Evolutionary conservation across 2,888 invertebrate species (phyloP), one percentile per base, ranked within the genome.

Genomic region (Pterobdella sp.): DNA sequence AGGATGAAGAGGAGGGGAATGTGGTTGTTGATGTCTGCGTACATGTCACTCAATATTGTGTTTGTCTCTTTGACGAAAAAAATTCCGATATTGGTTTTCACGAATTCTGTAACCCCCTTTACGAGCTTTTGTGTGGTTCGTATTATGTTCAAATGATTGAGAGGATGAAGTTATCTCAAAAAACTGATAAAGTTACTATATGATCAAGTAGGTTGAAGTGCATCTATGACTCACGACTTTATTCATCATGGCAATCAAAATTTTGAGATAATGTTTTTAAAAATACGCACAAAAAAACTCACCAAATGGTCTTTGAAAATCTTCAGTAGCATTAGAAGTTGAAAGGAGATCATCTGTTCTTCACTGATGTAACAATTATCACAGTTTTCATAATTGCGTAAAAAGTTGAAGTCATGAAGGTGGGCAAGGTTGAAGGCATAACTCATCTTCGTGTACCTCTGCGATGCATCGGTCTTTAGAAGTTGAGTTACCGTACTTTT

Each of bases 1-100:
- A 94, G 84, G 0, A 94, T 89, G 82, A 94, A 94, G 65, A 94
- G 89, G 0, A 94, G 84, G 0, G 94, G 93, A 0, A 89, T 91
- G 0, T 80, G 77, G 73, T 82, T 82, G 74, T 77, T 80, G 81
- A 84, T 84, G 77, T 84, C 82, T 49, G 80, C 79, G 75, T 82
- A 84, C 88, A 84, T 76, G 1, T 81, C 81, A 37, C 79, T 78
- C 66, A 85, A 84, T 73, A 89, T 88, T 1, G 90, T 88, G 36
- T 90, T 87, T 0, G 92, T 91, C 76, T 90, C 90, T 83, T 93
- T 93, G 3, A 93, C 89, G 81, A 93, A 94, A 69, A 88, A 86
- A 71, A 87, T 84, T 0, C 94, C 93, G 29, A 93, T 86, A 78
- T 90, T 90, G 49, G 85, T 86, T 79, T 88, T 87, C 0, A 94